Conservation (phyloP, 1,140 invertebrate species). For the Gryllus bimaculatus region DNA sequence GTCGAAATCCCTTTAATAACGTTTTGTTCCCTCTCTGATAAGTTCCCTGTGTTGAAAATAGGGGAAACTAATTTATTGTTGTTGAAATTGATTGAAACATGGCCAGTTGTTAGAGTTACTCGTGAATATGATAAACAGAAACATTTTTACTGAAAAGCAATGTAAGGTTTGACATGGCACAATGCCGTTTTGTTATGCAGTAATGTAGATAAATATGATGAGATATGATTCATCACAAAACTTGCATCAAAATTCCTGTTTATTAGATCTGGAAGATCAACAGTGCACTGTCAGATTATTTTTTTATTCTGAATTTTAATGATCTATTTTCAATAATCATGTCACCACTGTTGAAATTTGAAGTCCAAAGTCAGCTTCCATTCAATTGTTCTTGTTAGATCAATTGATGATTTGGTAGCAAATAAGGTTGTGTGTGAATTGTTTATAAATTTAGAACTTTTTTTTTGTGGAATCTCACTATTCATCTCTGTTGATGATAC, state of each 20-base stretch:
- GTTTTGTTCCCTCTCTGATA: no score
- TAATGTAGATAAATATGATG: no score
- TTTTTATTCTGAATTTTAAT: no score
- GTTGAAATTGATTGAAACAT: background rate
- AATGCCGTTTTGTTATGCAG: no score
- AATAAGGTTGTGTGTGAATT: background rate
- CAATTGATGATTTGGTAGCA: background rate
- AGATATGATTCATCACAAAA: no score
- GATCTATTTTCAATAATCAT: no score
- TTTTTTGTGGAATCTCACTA: background rate
- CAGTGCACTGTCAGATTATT: no score
- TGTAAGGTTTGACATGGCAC: no score
- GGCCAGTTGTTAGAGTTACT: background rate
- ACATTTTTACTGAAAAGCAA: no score
- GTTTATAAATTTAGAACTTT: background rate
- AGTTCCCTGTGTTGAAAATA: background rate
- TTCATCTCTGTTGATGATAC: background rate
- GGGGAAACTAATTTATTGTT: background rate
- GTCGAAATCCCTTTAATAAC: no score
- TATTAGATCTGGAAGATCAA: no score
- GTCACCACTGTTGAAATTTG: background rate
- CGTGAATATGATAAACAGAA: background rate
- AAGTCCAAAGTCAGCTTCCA: background rate
- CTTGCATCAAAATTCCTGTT: no score
- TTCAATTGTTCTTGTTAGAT: background rate